Base-by-base conservation (phyloP, 2,888 invertebrate species). In the Morpho deidamia region DNA sequence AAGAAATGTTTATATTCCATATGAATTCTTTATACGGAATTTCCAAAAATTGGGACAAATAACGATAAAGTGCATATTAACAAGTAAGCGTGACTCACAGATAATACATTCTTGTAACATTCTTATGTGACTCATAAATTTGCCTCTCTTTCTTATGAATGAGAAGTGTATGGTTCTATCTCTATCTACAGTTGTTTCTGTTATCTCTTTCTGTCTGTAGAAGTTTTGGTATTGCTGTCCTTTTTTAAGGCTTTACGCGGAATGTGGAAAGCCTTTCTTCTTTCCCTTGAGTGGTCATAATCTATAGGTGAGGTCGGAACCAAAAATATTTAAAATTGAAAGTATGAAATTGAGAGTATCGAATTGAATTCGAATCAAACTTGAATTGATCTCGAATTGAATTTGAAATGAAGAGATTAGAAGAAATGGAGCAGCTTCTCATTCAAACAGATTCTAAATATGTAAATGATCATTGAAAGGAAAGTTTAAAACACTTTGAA, bases 121-220 rank as follows among this genome's bases (percentile, higher is more conserved):
- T 66, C 63, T 62, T 40, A 52, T 38, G 51, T 73, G 72, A 73
- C 58, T 73, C 73, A 72, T 44, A 39, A 47, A 37, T 55, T 35
- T 38, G 50, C 51, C 32, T 67, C 65, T 55, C 62, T 57, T 50
- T 68, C 62, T 43, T 11, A 50, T 49, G 12, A 7, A 11, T 38
- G 7, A 5, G n/a, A 46, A 8, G 11, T 38, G 23, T 38, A 33
- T 11, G 23, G 23, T 50, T 52, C n/a, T 64, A 60, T 53, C 57
- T 49, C 50, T 61, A 51, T 59, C 34, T 32, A 23, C 33, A 9
- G 8, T 34, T 12, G 7, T 33, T 32, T 33, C 33, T 11, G 11
- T 12, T 33, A 48, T 48, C 47, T 8, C 40, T 56, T 47, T 49
- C 33, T 55, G 50, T 45, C 55, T 60, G 51, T 44, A 50, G 42